Percentiles rank a stretch among this genome's conserved stretches.
phyloP scores from a whole-genome alignment of 2,113 vertebrate genomes.

The Tympanuchus pallidicinctus region DNA sequence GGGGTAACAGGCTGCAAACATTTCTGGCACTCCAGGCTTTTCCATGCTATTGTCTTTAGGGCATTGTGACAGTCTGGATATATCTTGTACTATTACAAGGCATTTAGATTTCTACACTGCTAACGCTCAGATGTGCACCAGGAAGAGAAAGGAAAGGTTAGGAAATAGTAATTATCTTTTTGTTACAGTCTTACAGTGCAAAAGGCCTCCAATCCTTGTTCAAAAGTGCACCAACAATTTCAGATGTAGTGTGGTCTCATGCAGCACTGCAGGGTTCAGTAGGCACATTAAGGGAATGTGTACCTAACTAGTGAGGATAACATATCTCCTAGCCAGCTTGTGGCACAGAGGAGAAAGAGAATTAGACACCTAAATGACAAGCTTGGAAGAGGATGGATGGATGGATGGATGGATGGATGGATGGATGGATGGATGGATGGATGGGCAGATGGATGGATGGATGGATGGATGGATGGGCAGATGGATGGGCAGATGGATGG shows the following conservation, averaged over 20 bases:
- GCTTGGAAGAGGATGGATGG: not conserved
- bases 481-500: too few relatives aligned
- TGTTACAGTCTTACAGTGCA: not conserved
- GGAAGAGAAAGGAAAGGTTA: not conserved
- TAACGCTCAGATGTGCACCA: not conserved
- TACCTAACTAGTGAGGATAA: not conserved
- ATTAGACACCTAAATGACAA: not conserved
- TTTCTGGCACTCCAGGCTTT: not conserved
- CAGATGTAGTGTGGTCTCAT: not conserved
- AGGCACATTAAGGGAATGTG: not conserved
- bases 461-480: too few relatives aligned
- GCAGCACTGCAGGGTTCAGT: not conserved
- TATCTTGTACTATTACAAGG: not conserved
- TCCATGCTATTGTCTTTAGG: not conserved
- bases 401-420: not conserved
- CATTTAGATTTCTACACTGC: not conserved
- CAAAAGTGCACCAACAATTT: not conserved
- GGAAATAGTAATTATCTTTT: not conserved
- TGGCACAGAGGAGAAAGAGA: not conserved
- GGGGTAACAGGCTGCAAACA: not conserved
- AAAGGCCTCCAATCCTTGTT: not conserved
- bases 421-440: not conserved
- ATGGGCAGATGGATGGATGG: fast-evolving
- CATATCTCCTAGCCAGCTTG: not conserved
- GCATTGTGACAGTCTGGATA: not conserved